Base-by-base conservation (phyloP, 2,888 invertebrate genomes). In the Leptinotarsa juncta region DNA sequence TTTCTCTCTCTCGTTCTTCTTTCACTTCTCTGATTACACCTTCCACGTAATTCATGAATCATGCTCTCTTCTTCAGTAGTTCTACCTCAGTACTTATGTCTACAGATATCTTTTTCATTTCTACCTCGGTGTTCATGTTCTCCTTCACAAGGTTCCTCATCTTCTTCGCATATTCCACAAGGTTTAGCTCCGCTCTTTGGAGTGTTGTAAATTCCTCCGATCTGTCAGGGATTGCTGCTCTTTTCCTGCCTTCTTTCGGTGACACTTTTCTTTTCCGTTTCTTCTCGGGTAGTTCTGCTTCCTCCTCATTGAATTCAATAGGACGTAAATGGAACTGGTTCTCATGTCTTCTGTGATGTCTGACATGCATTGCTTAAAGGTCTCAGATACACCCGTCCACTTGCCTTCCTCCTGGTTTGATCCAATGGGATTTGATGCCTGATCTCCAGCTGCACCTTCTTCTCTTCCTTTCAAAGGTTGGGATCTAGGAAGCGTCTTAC, bases 221-320 rank as follows among this genome's bases (percentile, higher is more conserved):
- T 55, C 55, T 55, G 55, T 55, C 55, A 18, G 55, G 18, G 55
- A 55, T 55, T 55, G 55, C 55, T n/a, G 55, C 55, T 20, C 55
- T 55, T 55, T 55, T 55, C 18, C 55, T 55, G 10, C 18, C 55
- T 55, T 55, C 18, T 55, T 55, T 18, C 4, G 55, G 55, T 55
- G 55, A 7, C 18, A 20, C 55, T 55, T 55, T 55, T 18, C 55
- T 55, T 55, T 55, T 55, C n/a, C 20, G n/a, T 18, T 55, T 55
- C 55, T 18, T 55, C 55, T 55, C 55, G 55, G 55, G 18, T 20
- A 55, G 20, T 18, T 55, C 55, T 20, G 55, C 18, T 18, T 55
- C 55, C 10, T 55, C 55, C 18, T 55, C 55, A n/a, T 18, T 3
- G 18, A 18, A 55, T 10, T n/a, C 20, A 10, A 4, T 55, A 55